A percentile compares a stretch with the other conserved stretches of the same genome.
Conservation (phyloP, 2,888 invertebrate genomes). For the Gnatocerus cornutus region DNA sequence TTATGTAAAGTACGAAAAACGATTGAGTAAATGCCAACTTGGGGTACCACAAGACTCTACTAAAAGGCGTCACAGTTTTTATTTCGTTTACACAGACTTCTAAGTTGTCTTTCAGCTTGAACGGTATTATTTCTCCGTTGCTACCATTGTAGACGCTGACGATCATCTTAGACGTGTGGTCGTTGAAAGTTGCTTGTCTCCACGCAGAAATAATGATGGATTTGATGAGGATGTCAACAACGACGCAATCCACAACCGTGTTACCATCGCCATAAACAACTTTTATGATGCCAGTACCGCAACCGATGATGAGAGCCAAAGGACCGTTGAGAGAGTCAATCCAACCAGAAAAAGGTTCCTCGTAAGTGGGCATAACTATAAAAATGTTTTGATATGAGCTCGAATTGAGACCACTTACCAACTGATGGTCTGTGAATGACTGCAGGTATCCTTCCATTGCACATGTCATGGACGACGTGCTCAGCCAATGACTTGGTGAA, state of each 20-base stretch:
- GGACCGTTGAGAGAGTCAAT: slow-evolving; percentile 95
- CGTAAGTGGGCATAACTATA: slow-evolving; percentile 70
- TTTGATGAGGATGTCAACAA: slow-evolving; percentile 57
- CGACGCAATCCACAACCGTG: no score
- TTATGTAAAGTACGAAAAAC: slow-evolving; percentile 77
- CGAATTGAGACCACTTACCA: slow-evolving; percentile 72
- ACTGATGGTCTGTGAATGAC: slow-evolving; percentile 92
- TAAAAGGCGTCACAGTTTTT: slow-evolving; percentile 76
- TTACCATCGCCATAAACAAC: slow-evolving; percentile 59
- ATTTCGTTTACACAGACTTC: slow-evolving; percentile 73
- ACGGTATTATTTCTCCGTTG: slow-evolving; percentile 73
- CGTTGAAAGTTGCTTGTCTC: slow-evolving; percentile 23
- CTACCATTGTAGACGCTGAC: slow-evolving; percentile 90
- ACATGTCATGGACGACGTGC: slow-evolving; percentile 79
- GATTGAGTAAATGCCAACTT: slow-evolving; percentile 76
- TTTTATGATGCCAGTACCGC: slow-evolving; percentile 76
- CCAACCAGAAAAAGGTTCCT: slow-evolving; percentile 83
- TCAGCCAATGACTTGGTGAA: slow-evolving; percentile 93
- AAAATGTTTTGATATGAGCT: no score
- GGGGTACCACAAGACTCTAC: slow-evolving; percentile 81
- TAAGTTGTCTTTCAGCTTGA: neutral
- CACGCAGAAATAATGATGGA: no score
- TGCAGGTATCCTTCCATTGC: slow-evolving; percentile 77
- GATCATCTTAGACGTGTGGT: no score
- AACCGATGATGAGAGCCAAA: slow-evolving; percentile 80